Conservation (phyloP, 2,113 vertebrate species). For the Dinomys branickii region DNA sequence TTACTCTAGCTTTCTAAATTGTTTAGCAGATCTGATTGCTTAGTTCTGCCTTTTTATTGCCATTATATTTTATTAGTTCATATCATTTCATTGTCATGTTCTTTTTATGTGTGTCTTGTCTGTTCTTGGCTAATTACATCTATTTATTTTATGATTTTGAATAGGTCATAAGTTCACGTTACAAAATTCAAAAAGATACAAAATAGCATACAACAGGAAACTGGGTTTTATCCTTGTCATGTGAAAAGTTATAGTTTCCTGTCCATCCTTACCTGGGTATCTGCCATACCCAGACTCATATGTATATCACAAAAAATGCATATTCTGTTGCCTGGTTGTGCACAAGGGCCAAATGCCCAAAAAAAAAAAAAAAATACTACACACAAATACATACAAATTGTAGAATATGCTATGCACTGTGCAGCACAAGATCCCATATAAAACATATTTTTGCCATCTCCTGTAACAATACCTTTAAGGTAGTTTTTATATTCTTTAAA, state of each 20-base stretch:
- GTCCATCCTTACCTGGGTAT: background rate
- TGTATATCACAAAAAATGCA: background rate
- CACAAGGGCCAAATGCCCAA: rapidly evolving
- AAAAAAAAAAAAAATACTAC: no score
- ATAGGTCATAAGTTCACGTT: background rate
- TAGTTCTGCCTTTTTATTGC: background rate
- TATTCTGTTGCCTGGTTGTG: background rate
- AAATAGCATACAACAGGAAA: background rate
- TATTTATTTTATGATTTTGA: background rate
- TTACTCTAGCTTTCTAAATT: background rate
- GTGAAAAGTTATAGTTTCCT: background rate
- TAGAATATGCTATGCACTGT: background rate
- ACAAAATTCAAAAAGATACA: background rate
- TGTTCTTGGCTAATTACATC: background rate
- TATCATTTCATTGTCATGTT: background rate
- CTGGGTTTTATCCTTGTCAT: background rate
- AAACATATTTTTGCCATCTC: background rate
- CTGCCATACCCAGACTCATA: background rate
- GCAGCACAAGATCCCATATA: background rate
- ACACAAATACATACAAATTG: background rate
- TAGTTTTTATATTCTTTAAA: background rate
- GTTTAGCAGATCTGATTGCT: background rate
- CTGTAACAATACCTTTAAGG: background rate
- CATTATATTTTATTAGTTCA: background rate
- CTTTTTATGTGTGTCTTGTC: background rate